Percentiles rank a stretch among this genome's conserved stretches.
These are phyloP conservation scores for Antennarius striatus DNA, from an alignment of 2,113 vertebrate genomes.

Conservation along the genomic window DNA sequence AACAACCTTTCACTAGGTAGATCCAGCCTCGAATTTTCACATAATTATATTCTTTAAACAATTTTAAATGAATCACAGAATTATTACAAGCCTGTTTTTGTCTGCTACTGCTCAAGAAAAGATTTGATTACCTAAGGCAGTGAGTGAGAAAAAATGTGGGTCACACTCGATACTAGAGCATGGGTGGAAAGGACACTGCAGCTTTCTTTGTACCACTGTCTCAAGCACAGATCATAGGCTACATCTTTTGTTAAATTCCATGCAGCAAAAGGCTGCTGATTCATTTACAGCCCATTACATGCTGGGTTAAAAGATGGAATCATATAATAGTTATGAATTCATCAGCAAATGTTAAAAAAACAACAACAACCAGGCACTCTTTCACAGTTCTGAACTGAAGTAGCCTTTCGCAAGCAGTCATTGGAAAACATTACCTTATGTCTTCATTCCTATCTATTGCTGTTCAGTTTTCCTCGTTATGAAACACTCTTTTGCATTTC, in stretches of 20 bases:
- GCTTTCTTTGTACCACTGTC: conserved; percentile 40
- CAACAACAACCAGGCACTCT: conserved; percentile 13
- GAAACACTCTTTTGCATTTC: conserved; percentile 49
- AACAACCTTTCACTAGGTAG: conserved; percentile 59
- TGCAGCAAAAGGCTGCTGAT: neutral
- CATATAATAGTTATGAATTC: conserved; percentile 28
- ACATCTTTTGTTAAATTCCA: conserved; percentile 49
- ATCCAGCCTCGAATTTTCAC: conserved; percentile 47
- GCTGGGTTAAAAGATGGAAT: conserved; percentile 6
- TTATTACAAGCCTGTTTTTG: conserved; percentile 62
- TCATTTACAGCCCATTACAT: conserved; percentile 11
- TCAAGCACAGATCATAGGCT: conserved; percentile 39
- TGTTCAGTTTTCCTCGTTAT: conserved; percentile 65
- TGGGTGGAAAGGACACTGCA: conserved; percentile 65
- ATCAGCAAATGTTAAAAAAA: conserved; percentile 33
- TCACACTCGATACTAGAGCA: conserved; percentile 69
- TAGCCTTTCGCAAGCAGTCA: conserved; percentile 41
- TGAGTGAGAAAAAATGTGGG: conserved; percentile 73
- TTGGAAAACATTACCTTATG: conserved; percentile 73
- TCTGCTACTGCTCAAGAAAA: conserved; percentile 50
- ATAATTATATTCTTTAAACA: conserved; percentile 60
- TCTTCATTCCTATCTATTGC: conserved; percentile 70
- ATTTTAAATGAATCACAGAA: conserved; percentile 61
- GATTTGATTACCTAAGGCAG: conserved; percentile 66
- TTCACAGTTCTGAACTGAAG: conserved; percentile 46